Evolutionary conservation across 2,888 invertebrate genomes (phyloP), one percentile per base, ranked within the genome.

Genomic region (Podabrus alpinus): DNA sequence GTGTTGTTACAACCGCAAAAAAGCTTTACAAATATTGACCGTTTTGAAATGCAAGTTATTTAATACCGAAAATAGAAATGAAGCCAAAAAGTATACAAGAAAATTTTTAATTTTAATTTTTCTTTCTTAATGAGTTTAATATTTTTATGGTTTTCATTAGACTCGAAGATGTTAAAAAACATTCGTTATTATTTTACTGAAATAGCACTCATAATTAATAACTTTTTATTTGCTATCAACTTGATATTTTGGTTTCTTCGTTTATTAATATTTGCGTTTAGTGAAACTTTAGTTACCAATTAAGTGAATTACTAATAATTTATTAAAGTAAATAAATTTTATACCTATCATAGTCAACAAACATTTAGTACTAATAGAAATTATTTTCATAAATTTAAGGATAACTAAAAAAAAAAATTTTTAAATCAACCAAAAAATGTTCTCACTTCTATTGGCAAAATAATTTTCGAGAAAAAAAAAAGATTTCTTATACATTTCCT

Each of bases 41-140:
- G 70, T 45, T 64, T 64, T 19, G 29, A 45, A 15, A 17, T 19
- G 24, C 24, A 67, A 29, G 67, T 29, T 25, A 24, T 67, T 29
- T 24, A 67, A 29, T 29, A 25, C 25, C 15, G 19, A 29, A 24
- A 25, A 19, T 67, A 25, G 15, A 67, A 67, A 67, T 25, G 68
- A 72, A 72, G 45, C 68, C 68, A 17, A 3, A 29, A 17, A 66
- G 60, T 60, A 13, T 17, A 21, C 11, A 29, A 66, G 67, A 24
- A 19, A 59, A 66, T 59, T 66, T n/a, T 68, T 68, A 59, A 25
- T 67, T 45, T 70, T 24, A 66, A 71, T 71, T 71, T 45, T 71
- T 66, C 24, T 45, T 59, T 59, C 66, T 24, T 71, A 59, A 66
- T 71, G 66, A 71, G 59, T 71, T 71, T 45, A 16, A 59, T 16